Percentiles rank a stretch among this genome's conserved stretches.
Conservation (phyloP, 2,888 invertebrate species). For the Trissolcus japonicus region DNA sequence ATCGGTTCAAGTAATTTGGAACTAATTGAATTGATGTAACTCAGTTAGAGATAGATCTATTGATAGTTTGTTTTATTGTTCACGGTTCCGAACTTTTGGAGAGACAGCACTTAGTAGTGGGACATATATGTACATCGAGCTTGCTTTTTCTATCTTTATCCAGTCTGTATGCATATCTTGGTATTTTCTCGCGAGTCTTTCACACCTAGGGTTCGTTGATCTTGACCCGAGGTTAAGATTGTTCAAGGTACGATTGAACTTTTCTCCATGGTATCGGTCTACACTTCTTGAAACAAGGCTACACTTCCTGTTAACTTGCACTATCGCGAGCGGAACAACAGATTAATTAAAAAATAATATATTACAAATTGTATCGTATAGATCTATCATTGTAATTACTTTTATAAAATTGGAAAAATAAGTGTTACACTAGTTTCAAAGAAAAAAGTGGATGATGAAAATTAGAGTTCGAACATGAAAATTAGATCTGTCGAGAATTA, state of each 20-base stretch:
- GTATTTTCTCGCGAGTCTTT: constrained; percentile 55
- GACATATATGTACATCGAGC: constrained; percentile 45
- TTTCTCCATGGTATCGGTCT: constrained; percentile 54
- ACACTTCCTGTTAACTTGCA: constrained; percentile 48
- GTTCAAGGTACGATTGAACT: constrained; percentile 57
- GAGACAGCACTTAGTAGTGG: constrained; percentile 44
- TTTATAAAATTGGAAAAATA: no score
- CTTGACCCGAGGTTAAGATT: constrained; percentile 58
- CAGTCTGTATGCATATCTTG: constrained; percentile 48
- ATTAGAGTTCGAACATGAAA: neutral
- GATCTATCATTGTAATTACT: no score
- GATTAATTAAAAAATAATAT: constrained; percentile 33
- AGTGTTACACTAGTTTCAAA: no score
- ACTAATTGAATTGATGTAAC: constrained; percentile 8
- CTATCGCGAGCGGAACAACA: constrained; percentile 40
- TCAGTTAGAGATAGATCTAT: constrained; percentile 9
- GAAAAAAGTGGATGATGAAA: no score
- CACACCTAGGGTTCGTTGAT: constrained; percentile 57
- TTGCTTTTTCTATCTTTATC: constrained; percentile 53
- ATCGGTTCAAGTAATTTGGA: no score
- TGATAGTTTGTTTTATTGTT: constrained; percentile 38
- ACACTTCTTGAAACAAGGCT: constrained; percentile 55
- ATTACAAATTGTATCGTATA: neutral
- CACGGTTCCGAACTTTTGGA: constrained; percentile 39
- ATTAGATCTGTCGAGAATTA: neutral